Base-by-base conservation (phyloP, 1,140 invertebrate genomes). In the Carposina sasakii region DNA sequence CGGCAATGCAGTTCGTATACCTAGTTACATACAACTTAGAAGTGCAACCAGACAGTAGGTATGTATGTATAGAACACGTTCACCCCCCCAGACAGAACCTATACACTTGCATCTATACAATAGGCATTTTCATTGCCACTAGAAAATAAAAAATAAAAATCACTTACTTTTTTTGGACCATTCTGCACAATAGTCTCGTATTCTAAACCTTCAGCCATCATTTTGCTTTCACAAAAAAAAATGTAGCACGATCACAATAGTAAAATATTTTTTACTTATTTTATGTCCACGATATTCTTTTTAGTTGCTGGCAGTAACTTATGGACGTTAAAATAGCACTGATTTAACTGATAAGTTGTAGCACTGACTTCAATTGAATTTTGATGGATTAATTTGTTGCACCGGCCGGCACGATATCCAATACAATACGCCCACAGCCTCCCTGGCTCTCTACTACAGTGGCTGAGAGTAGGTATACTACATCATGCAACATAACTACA, bases 131-230 rank as follows among this genome's bases (percentile, higher is more conserved):
- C n/a, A n/a, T n/a, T n/a, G n/a, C n/a, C n/a, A n/a, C n/a, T n/a
- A n/a, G 15, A 33, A 33, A 33, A 33, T 33, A 33, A 33, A 33
- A 33, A 33, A 33, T 8, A 60, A 59, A 48, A 52, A 48, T 12
- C 19, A 76, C 71, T 85, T 60, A 87, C 86, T 83, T 87, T 87
- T 76, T 85, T 85, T 13, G 86, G 86, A 45, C 86, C 86, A 72
- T 86, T 86, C 59, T 87, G 86, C 48, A 87, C 85, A 59, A 87
- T 86, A 53, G 70, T 81, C 48, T 87, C 86, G 69, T 87, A 87
- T 72, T 86, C 86, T 60, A 86, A 70, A 51, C 85, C 85, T 67
- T 86, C 85, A 54, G 76, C 75, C 47, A 85, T 85, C 86, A 87
- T 87, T 62, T 60, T 67, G n/a, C n/a, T 59, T 54, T 64, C 63